These are phyloP conservation scores for Diorhabda elongata DNA, from an alignment of 1,140 invertebrate species.

Conservation along the genomic window DNA sequence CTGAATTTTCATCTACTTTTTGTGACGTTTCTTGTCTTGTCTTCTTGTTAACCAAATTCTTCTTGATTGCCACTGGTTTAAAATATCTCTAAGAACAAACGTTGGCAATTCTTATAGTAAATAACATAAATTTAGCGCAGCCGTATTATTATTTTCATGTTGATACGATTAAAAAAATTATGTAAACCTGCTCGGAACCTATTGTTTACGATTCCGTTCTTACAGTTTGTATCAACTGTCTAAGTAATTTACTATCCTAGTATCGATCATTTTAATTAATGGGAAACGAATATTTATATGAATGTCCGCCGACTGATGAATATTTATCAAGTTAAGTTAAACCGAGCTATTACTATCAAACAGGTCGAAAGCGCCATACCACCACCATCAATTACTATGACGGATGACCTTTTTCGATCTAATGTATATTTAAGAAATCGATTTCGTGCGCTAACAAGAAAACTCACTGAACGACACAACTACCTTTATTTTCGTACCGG, in stretches of 20 bases:
- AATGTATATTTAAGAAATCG: constrained; percentile 4
- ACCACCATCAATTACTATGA: constrained; percentile 19
- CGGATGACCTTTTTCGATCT: constrained; percentile 6
- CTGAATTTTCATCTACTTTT: too few species aligned
- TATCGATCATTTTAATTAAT: constrained; percentile 3
- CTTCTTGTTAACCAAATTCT: too few species aligned
- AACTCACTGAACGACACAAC: not conserved
- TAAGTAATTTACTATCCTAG: not conserved
- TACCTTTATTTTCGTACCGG: constrained; percentile 12
- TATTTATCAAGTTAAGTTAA: not conserved
- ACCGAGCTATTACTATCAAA: constrained; percentile 1
- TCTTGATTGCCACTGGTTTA: too few species aligned
- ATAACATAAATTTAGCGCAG: too few species aligned
- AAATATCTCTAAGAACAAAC: too few species aligned
- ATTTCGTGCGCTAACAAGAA: not conserved
- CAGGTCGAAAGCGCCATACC: not conserved
- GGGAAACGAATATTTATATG: not conserved
- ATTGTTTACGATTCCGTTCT: too few species aligned
- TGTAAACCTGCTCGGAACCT: too few species aligned
- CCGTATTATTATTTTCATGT: too few species aligned
- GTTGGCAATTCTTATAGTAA: too few species aligned
- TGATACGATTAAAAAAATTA: too few species aligned
- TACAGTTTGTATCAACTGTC: too few species aligned
- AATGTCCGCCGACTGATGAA: constrained; percentile 2
- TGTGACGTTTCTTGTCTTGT: too few species aligned